Evolutionary conservation across 2,113 vertebrate species (phyloP).

Genomic region (Phocoena phocoena): DNA sequence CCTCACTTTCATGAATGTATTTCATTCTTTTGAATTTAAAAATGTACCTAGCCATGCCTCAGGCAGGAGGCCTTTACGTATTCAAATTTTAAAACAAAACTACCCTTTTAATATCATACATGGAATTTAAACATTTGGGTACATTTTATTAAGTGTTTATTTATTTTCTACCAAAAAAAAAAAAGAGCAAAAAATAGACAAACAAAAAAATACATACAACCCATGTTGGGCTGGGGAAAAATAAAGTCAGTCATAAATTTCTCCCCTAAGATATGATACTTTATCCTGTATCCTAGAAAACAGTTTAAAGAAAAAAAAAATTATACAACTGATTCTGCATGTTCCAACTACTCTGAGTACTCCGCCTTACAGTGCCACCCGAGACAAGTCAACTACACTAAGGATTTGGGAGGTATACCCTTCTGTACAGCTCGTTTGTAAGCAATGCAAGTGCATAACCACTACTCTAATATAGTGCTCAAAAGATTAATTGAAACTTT

Average conservation of each 20-base stretch:
- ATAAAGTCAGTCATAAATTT: constrained; percentile 58
- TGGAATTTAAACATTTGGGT: constrained; percentile 69
- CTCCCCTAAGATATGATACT: constrained; percentile 64
- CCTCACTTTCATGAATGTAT: constrained; percentile 5
- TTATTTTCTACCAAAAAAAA: constrained; percentile 59
- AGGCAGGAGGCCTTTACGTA: constrained; percentile 37
- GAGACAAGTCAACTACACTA: constrained; percentile 78
- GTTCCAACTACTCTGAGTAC: constrained; percentile 72
- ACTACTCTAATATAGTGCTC: constrained; percentile 83
- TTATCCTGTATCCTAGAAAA: constrained; percentile 78
- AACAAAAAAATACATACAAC: constrained; percentile 58
- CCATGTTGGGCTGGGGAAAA: constrained; percentile 31
- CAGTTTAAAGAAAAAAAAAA: constrained; percentile 42
- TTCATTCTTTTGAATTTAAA: constrained; percentile 53
- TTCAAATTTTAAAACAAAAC: constrained; percentile 70
- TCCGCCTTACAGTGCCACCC: constrained; percentile 76
- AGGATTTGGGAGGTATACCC: constrained; percentile 73
- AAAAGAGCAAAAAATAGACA: not conserved
- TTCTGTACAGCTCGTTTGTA: constrained; percentile 82
- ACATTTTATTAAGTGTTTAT: constrained; percentile 66
- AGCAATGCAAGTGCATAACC: constrained; percentile 83
- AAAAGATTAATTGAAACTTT: constrained; percentile 75
- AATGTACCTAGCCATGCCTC: constrained; percentile 56
- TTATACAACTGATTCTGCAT: constrained; percentile 78
- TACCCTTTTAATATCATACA: constrained; percentile 68